These are phyloP conservation scores for Lagorchestes hirsutus DNA, from an alignment of 2,797 vertebrate genomes.

Conservation along the genomic window DNA sequence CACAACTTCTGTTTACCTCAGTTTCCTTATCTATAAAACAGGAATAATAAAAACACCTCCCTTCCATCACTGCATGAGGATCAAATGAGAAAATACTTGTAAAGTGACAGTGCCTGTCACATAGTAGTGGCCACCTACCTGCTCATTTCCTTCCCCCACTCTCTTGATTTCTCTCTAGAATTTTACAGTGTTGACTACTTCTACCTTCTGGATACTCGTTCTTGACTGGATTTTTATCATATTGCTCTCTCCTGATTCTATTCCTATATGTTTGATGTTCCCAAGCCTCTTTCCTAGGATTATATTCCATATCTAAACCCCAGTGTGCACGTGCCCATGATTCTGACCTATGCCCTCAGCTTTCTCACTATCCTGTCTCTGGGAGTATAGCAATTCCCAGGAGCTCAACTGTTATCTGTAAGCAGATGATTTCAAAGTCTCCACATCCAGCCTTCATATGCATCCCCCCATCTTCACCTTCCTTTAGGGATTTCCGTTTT, in stretches of 20 bases:
- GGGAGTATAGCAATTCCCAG: not conserved
- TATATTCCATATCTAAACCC: not conserved
- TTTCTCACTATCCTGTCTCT: not conserved
- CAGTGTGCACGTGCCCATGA: not conserved
- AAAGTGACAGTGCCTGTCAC: not conserved
- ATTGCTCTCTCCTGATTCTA: not conserved
- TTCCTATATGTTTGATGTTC: not conserved
- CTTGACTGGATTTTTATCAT: not conserved
- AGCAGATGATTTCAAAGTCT: not conserved
- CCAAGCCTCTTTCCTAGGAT: not conserved
- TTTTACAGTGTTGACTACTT: not conserved
- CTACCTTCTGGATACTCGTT: not conserved
- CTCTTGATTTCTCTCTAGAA: not conserved
- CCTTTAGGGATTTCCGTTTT: not conserved
- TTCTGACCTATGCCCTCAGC: not conserved
- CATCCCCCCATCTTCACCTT: not conserved
- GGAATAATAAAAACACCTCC: not conserved
- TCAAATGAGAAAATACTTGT: not conserved
- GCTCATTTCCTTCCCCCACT: not conserved
- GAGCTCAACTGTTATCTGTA: not conserved
- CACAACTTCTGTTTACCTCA: not conserved
- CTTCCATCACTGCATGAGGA: not conserved
- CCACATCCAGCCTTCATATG: too few species aligned
- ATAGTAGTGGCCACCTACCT: not conserved
- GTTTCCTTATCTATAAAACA: not conserved